Evolutionary conservation across 2,797 vertebrate genomes (phyloP).

Genomic region (Pangasius macronema): DNA sequence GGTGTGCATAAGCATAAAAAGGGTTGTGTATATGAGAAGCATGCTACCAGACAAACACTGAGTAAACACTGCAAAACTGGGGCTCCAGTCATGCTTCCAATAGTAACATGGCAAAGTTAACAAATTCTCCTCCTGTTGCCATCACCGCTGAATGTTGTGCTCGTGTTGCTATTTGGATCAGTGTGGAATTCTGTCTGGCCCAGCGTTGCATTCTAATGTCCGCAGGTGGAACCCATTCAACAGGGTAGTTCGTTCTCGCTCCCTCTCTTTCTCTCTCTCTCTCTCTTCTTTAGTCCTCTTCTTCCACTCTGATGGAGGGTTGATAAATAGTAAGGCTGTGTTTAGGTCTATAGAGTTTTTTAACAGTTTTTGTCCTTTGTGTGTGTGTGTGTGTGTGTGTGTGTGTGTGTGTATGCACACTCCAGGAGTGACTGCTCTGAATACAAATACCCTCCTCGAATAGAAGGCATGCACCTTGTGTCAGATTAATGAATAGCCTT

Average conservation of each 20-base stretch:
- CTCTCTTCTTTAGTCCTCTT: constrained; percentile 9
- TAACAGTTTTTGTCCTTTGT: constrained; percentile 49
- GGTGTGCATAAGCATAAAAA: constrained; percentile 25
- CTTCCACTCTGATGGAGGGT: constrained; percentile 8
- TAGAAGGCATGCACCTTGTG: constrained; percentile 53
- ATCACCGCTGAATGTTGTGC: constrained; percentile 41
- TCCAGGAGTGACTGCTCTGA: constrained; percentile 49
- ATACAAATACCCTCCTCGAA: constrained; percentile 49
- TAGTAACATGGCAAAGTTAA: constrained; percentile 50
- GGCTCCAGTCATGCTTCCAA: constrained; percentile 26
- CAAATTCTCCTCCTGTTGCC: constrained; percentile 69
- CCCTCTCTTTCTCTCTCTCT: background rate
- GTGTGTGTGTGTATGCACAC: constrained; percentile 26
- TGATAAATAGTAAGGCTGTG: constrained; percentile 45
- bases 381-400: constrained; percentile 28
- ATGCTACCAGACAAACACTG: constrained; percentile 13
- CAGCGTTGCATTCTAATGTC: constrained; percentile 48
- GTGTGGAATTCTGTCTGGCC: constrained; percentile 52
- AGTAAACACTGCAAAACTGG: constrained; percentile 21
- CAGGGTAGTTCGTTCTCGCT: constrained; percentile 25
- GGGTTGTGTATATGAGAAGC: constrained; percentile 22
- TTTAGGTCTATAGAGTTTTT: constrained; percentile 53
- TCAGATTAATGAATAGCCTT: constrained; percentile 52
- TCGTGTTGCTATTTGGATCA: constrained; percentile 39
- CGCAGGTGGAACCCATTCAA: constrained; percentile 60